Conservation (phyloP, 2,888 invertebrate species). For the Platerodrilus igneus region DNA sequence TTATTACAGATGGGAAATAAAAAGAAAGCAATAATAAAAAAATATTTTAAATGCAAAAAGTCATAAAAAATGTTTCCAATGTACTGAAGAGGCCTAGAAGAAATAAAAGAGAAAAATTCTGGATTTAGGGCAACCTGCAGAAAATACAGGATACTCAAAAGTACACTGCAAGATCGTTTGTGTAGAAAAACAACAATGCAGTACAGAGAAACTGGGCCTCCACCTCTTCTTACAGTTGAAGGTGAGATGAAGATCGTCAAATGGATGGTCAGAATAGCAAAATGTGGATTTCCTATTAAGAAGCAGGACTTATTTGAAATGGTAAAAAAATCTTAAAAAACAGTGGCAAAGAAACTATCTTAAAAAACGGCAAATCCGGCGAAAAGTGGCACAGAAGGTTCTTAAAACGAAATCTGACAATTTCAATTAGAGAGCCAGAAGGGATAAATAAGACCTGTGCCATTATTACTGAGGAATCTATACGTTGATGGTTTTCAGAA, state of each 20-base stretch:
- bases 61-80: no score
- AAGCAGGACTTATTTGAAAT: constrained; percentile 32
- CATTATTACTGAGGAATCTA: constrained; percentile 32
- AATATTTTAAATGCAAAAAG: no score
- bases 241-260: constrained; percentile 32
- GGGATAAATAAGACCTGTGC: constrained; percentile 33
- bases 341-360: constrained; percentile 10
- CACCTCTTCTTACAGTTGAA: constrained; percentile 26
- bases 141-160: constrained; percentile 15
- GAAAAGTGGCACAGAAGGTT: constrained; percentile 34
- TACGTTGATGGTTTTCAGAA: constrained; percentile 35
- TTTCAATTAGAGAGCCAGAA: constrained; percentile 32
- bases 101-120: no score
- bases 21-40: no score
- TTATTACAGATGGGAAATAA: no score
- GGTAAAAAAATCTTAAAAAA: constrained; percentile 27
- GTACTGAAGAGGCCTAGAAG: no score
- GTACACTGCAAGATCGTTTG: constrained; percentile 17
- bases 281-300: constrained; percentile 37
- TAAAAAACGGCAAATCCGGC: constrained; percentile 17
- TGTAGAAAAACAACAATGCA: constrained; percentile 24
- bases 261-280: constrained; percentile 35
- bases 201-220: constrained; percentile 30
- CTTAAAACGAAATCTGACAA: constrained; percentile 32
- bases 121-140: constrained; percentile 16